A percentile compares a stretch with the other conserved stretches of the same genome.
Conservation (phyloP, 2,888 invertebrate species). For the Gandaritis pyraliata region DNA sequence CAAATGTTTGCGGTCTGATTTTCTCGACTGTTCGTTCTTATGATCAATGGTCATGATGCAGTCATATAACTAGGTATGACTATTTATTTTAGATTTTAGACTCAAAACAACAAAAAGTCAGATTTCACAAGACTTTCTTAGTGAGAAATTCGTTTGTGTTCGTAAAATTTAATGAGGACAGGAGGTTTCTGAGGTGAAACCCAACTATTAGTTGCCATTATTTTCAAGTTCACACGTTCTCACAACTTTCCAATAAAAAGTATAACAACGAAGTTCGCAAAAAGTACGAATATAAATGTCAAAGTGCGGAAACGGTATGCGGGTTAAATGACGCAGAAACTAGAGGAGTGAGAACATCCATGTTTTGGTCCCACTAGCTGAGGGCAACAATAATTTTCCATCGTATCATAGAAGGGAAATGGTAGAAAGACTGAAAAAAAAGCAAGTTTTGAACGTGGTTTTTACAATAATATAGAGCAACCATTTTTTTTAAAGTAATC, state of each 20-base stretch:
- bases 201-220: conserved; percentile 14
- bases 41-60: no score
- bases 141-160: conserved; percentile 12
- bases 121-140: background rate
- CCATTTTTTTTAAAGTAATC: no score
- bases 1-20: no score
- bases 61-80: no score
- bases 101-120: background rate
- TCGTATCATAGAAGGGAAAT: no score
- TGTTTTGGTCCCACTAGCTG: conserved; percentile 43
- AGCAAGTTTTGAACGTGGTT: no score
- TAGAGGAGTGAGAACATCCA: conserved; percentile 53
- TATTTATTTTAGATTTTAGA: no score
- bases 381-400: conserved; percentile 3
- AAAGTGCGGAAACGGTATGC: conserved; percentile 65
- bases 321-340: conserved; percentile 73
- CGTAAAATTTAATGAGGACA: conserved; percentile 18
- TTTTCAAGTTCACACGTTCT: conserved; percentile 49
- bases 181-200: conserved; percentile 17
- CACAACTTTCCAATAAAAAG: conserved; percentile 48
- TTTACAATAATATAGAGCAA: no score
- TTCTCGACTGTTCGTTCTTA: no score
- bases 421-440: no score
- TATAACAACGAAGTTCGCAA: conserved; percentile 47
- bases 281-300: conserved; percentile 65